Evolutionary conservation across 1,140 invertebrate genomes (phyloP), one percentile per base, ranked within the genome.

Genomic region (Euwallacea fornicatus): DNA sequence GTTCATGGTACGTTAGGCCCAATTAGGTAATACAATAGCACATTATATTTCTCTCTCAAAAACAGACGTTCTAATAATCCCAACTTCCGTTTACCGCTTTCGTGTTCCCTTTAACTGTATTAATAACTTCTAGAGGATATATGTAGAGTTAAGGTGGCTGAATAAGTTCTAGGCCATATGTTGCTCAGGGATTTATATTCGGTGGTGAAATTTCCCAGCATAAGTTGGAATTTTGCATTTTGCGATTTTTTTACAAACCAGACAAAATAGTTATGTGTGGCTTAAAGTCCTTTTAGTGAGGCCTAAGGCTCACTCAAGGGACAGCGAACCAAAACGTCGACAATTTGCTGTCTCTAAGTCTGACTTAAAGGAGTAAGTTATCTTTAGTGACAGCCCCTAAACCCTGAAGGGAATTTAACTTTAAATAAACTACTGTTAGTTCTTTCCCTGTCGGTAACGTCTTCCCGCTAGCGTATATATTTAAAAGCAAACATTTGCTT

Each of bases 31-130:
- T 13, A 58, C 55, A 58, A 58, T 58, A 42, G 59, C 59, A 16
- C 42, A 61, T 42, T 42, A 61, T 61, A 61, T n/a, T 66, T 66
- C 64, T 41, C 64, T 54, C 55, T 66, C 64, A 66, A 66, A 66
- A 66, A 56, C 64, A 66, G 47, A 55, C 64, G 64, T 42, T 56
- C 64, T 66, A 66, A 42, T 66, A 66, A 66, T 42, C 64, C 64
- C 21, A 16, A 54, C 64, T 42, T 53, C 53, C 33, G 47, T 50
- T 66, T 66, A 41, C 55, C 33, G 64, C 64, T 66, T 66, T 54
- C 55, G 53, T 55, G 64, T 56, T 56, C 50, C 47, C 41, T 56
- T 42, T 56, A 66, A 66, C 53, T 41, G 55, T 66, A 66, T 66
- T 66, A 33, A 66, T 66, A 66, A 66, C 64, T 66, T 66, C 64